phyloP scores from a whole-genome alignment of 30 jellyfish, hydroid and myxozoan genomes.

The Hydractinia symbiolongicarpus region DNA sequence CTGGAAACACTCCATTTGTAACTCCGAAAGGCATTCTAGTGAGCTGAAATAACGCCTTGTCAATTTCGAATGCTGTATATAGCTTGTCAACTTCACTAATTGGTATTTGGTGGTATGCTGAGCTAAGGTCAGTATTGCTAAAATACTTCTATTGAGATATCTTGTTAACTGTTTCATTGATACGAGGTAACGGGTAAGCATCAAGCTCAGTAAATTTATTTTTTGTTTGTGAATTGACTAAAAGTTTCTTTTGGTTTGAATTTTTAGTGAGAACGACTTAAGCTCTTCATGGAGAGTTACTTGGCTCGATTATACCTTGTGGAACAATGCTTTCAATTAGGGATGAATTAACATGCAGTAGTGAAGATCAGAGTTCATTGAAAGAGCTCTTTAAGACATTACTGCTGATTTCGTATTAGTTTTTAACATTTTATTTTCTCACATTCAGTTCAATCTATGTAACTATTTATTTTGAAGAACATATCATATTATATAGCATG shows the following conservation, averaged over 20 bases:
- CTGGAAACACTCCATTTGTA: constrained; percentile 60
- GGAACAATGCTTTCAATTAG: too few relatives aligned
- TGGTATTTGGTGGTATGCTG: constrained; percentile 69
- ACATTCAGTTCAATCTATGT: too few relatives aligned
- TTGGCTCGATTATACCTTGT: constrained; percentile 56
- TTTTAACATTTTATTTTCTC: too few relatives aligned
- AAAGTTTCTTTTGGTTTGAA: constrained; percentile 20
- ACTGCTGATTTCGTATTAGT: too few relatives aligned
- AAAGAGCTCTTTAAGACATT: too few relatives aligned
- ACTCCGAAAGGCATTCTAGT: constrained; percentile 60
- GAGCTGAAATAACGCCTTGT: constrained; percentile 30
- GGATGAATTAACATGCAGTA: too few relatives aligned
- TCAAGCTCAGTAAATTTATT: constrained; percentile 37
- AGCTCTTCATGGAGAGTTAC: constrained; percentile 30
- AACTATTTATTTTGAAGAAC: too few relatives aligned
- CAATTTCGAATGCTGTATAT: constrained; percentile 56
- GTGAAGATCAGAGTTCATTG: too few relatives aligned
- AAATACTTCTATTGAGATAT: constrained; percentile 37
- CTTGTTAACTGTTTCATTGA: constrained; percentile 38
- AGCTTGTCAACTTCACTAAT: constrained; percentile 21
- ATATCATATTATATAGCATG: too few relatives aligned
- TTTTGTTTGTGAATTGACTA: constrained; percentile 22
- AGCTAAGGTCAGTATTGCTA: constrained; percentile 37
- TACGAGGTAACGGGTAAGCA: constrained; percentile 47
- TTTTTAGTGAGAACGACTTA: constrained; percentile 29